Base-by-base conservation (phyloP, 2,888 invertebrate genomes). In the Tenthredo mesomela region DNA sequence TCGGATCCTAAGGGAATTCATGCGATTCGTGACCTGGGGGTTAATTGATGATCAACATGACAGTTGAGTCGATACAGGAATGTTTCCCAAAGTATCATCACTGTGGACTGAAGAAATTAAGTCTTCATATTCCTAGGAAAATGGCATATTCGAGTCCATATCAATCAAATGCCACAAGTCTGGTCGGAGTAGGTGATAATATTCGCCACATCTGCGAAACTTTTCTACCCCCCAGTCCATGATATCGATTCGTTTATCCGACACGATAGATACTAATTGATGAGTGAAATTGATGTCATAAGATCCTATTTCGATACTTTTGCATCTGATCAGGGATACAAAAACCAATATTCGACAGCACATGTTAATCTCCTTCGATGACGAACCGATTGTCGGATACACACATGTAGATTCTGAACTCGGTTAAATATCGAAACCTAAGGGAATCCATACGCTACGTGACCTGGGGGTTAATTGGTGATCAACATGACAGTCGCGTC, bases 381-480 rank as follows among this genome's bases (percentile, higher is more conserved):
- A 0, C 4, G 18, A 67, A 67, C 67, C 12, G 33, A 67, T 33
- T 33, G 67, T 29, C 15, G 18, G 67, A 33, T 43, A 10, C 3
- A 43, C 10, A 43, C 12, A 10, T 43, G n/a, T n/a, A 67, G 10
- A 77, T 54, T 6, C 15, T 33, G 77, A 25, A 61, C 29, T 58
- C 21, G 1, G 37, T 37, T 5, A 5, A 21, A 25, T 29, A 10
- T 58, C 37, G 0, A 10, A 61, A 50, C 78, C 40, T 40, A 25
- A 47, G 33, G 33, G 25, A 61, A 61, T 80, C 61, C 12, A 21
- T 9, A 58, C 58, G 40, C 18, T 58, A 37, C 1, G 12, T 37
- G 1, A n/a, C 78, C 78, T 10, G 58, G 4, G 78, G 78, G 78
- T 40, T 29, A 61, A 80, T 80, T 40, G 58, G 78, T 80, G 58